Base-by-base conservation (phyloP, 2,113 vertebrate genomes). In the Oncorhynchus kisutch region DNA sequence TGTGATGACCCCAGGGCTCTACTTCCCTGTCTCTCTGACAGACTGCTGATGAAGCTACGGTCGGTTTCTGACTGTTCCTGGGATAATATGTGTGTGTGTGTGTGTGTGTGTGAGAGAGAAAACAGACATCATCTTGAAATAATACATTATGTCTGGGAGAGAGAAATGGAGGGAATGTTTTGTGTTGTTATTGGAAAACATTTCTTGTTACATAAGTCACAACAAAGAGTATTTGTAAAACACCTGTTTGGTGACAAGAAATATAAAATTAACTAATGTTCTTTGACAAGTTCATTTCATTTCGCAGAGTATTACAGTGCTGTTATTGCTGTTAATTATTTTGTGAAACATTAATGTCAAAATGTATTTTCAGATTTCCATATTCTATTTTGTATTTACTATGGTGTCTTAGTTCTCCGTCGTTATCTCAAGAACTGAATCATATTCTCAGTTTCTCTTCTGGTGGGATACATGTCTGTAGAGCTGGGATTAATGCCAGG, bases 21-120 rank as follows among this genome's bases (percentile, higher is more conserved):
- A 54, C 76, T 84, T 79, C 54, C 3, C 54, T 83, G 84, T 81
- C 71, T 74, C 34, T 51, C 77, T 75, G 34, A 82, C 74, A 67
- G 84, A 77, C 74, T 81, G 85, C 80, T 45, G 84, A 82, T 87
- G 81, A 83, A 89, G 82, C 70, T 75, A 72, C 69, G 20, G 64
- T 3, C 49, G 11, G 5, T 73, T 16, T 77, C 72, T 76, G 24
- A 71, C 68, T 72, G 82, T 70, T 45, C 65, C 74, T 87, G 81
- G 70, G 67, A 65, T 51, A 20, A 74, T 3, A 25, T 27, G 25
- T 27, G 25, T 27, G 25, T 27, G 25, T 27, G 0, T 27, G 27
- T 27, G 27, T 27, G 3, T 27, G 27, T 27, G 27, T 27, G 27
- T 27, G 27, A 0, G 27, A 0, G 27, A 27, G 3, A 27, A 27